Evolutionary conservation across 1,140 invertebrate species (phyloP).

Genomic region (Idris sp.): DNA sequence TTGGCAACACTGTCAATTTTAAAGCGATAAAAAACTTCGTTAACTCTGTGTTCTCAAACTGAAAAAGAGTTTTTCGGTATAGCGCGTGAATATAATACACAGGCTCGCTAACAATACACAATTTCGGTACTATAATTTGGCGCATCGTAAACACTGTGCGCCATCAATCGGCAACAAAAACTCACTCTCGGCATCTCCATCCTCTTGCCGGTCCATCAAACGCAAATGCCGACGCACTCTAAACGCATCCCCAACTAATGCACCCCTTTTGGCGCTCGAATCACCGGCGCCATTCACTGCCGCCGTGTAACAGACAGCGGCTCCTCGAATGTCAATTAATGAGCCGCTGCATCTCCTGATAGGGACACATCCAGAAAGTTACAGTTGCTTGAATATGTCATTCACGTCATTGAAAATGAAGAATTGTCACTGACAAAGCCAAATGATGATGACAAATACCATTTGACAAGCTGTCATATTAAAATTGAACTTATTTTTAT

Average conservation of each 20-base stretch:
- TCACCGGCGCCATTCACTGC: constrained; percentile 22
- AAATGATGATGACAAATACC: too few relatives aligned
- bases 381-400: constrained; percentile 7
- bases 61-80: too few relatives aligned
- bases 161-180: constrained; percentile 34
- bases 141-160: constrained; percentile 21
- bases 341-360: constrained; percentile 16
- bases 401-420: constrained; percentile 10
- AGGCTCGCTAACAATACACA: constrained; percentile 18
- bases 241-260: constrained; percentile 38
- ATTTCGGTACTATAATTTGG: constrained; percentile 14
- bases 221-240: constrained; percentile 28
- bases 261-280: constrained; percentile 24
- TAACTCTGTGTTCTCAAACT: too few relatives aligned
- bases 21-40: too few relatives aligned
- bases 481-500: too few relatives aligned
- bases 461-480: too few relatives aligned
- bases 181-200: too few relatives aligned
- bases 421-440: constrained; percentile 3
- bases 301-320: constrained; percentile 16
- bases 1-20: too few relatives aligned
- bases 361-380: constrained; percentile 7
- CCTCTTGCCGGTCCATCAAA: too few relatives aligned
- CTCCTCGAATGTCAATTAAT: constrained; percentile 39
- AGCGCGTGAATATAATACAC: too few relatives aligned